Base-by-base conservation (phyloP, 2,888 invertebrate genomes). In the Exephanes ischioxanthus region DNA sequence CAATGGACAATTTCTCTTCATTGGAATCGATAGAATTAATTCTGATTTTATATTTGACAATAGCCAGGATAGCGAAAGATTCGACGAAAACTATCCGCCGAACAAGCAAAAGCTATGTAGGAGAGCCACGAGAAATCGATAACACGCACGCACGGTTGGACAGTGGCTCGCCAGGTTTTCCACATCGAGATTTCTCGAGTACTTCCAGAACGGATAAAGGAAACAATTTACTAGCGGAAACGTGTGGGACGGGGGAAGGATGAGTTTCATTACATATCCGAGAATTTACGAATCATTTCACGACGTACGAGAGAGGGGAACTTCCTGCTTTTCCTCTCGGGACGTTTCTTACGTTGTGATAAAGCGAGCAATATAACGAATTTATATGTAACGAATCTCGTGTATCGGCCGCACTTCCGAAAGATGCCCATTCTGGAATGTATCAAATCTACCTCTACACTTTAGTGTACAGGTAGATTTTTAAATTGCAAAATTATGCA, bases 181-280 rank as follows among this genome's bases (percentile, higher is more conserved):
- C 67, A 45, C 26, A 19, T 67, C 19, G 19, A 41, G 41, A 67
- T 67, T 67, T 41, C 22, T 67, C 41, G 41, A 41, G 41, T 4
- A 67, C 67, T 67, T 22, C 7, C 67, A 19, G 33, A 33, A 63
- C 14, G 33, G 63, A 51, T 51, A 71, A 51, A 66, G 55, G 22
- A 82, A 71, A 77, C n/a, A 55, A 63, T 72, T 72, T 82, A 63
- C 71, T 51, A 63, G 30, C 41, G n/a, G 33, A 71, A 37, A 33
- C 45, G 45, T 41, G 26, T 7, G 45, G 14, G 9, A 26, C 2
- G 45, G 22, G 14, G 11, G 1, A 61, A 37, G 61, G 53, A 16
- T 67, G n/a, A 33, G 22, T 81, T 37, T 22, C 58, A 70, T 61
- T 51, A 68, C 68, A 19, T 22, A 30, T 58, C 4, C 22, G 48